Evolutionary conservation across 2,113 vertebrate genomes (phyloP).

Genomic region (Chamaea fasciata): DNA sequence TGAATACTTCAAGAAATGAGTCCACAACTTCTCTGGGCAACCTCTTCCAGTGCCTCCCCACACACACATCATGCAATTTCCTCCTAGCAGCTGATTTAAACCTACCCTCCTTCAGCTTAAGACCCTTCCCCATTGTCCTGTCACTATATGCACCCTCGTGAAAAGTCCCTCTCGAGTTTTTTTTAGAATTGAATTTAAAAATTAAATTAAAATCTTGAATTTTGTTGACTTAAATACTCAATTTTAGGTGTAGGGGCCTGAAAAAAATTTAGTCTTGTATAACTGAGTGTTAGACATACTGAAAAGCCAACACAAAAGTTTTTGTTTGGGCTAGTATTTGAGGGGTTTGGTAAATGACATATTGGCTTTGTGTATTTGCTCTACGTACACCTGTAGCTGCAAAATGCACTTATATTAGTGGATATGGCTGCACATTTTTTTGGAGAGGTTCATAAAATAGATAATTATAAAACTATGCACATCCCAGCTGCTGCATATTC

Average conservation of each 20-base stretch:
- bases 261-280: neutral
- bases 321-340: neutral
- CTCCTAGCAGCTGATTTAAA: neutral
- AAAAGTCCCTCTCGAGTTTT: neutral
- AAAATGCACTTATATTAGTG: neutral
- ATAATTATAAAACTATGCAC: neutral
- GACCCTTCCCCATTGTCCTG: neutral
- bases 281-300: neutral
- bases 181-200: neutral
- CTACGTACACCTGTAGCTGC: neutral
- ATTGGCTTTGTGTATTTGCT: neutral
- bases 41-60: neutral
- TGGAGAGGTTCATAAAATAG: neutral
- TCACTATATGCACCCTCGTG: rapidly evolving
- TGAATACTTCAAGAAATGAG: neutral
- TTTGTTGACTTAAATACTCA: neutral
- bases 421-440: neutral
- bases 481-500: neutral
- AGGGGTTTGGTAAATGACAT: neutral
- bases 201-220: neutral
- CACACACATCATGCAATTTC: neutral
- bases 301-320: neutral
- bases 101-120: neutral
- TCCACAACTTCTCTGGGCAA: neutral
- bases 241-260: neutral